A percentile compares a stretch with the other conserved stretches of the same genome.
These are phyloP conservation scores for Lacerta agilis DNA, from an alignment of 2,797 vertebrate species.

Conservation along the genomic window DNA sequence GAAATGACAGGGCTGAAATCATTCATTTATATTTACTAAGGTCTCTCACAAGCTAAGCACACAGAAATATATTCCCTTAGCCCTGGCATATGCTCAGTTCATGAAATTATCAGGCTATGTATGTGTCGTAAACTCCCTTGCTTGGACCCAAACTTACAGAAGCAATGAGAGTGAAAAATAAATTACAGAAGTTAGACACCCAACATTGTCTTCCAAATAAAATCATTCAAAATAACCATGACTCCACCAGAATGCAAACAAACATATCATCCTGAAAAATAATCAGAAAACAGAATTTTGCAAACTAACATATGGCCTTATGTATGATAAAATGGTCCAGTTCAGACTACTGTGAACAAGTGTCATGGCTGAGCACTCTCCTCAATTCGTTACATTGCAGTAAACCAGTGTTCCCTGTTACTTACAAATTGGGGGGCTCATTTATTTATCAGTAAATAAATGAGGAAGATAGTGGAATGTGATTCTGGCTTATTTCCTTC, in stretches of 20 bases:
- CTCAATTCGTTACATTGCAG: neutral
- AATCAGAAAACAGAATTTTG: conserved; percentile 32
- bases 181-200: conserved; percentile 24
- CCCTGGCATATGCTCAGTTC: conserved; percentile 48
- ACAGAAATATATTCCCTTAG: conserved; percentile 17
- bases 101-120: conserved; percentile 14
- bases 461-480: neutral
- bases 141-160: conserved; percentile 31
- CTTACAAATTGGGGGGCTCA: neutral
- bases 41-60: conserved; percentile 49
- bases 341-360: neutral
- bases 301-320: conserved; percentile 20
- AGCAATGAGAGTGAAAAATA: conserved; percentile 34
- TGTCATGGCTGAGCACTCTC: neutral
- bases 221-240: conserved; percentile 37
- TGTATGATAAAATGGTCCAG: neutral
- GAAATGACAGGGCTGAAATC: conserved; percentile 53
- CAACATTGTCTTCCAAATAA: conserved; percentile 46
- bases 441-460: neutral
- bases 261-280: conserved; percentile 41
- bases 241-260: conserved; percentile 23
- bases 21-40: conserved; percentile 51
- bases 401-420: neutral
- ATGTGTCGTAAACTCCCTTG: conserved; percentile 41
- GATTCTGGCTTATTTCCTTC: neutral